Percentiles rank a stretch among this genome's conserved stretches.
These are phyloP conservation scores for Bombycilla garrulus DNA, from an alignment of 2,113 vertebrate species.

Conservation along the genomic window DNA sequence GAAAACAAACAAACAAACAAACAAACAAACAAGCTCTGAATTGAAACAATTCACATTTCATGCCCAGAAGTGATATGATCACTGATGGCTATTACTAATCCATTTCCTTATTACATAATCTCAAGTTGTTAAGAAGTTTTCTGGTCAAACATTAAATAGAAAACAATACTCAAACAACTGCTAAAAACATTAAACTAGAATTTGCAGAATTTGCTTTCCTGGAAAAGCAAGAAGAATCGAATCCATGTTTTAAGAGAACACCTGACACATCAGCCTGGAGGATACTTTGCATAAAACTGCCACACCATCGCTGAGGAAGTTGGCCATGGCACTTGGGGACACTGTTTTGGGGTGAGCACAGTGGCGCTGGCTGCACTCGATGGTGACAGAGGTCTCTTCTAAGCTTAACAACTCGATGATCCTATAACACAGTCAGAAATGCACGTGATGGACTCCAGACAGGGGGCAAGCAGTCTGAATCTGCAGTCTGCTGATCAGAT, in stretches of 20 bases:
- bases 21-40: neutral
- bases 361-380: rapidly evolving
- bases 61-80: neutral
- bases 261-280: neutral
- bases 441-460: neutral
- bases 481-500: neutral
- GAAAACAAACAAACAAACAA: neutral
- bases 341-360: neutral
- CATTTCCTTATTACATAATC: neutral
- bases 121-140: neutral
- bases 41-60: neutral
- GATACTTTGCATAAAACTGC: neutral
- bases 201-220: neutral
- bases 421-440: neutral
- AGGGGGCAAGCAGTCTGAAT: neutral
- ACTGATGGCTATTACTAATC: neutral
- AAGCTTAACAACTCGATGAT: rapidly evolving
- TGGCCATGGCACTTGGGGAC: neutral
- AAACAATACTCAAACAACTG: neutral
- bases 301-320: neutral
- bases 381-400: neutral
- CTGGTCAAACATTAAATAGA: neutral
- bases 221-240: neutral
- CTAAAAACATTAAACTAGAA: neutral
- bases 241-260: neutral